Conservation (phyloP, 2,888 invertebrate genomes). For the Stenichneumon culpator region DNA sequence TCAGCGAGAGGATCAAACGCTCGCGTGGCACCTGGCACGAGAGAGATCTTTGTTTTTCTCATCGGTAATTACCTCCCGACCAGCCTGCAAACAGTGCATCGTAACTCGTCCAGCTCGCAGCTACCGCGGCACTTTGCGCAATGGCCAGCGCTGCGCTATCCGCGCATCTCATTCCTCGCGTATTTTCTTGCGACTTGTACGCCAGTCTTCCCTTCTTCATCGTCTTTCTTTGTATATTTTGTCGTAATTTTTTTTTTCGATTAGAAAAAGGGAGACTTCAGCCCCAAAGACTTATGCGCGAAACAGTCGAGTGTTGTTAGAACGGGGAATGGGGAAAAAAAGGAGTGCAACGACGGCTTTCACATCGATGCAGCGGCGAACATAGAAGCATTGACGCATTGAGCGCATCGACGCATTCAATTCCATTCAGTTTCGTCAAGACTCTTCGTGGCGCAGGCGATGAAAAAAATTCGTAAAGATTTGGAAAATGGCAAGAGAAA, state of each 20-base stretch:
- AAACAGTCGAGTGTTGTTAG: conserved; percentile 6
- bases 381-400: background rate
- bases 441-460: background rate
- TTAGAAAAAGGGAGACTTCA: background rate
- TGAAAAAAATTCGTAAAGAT: background rate
- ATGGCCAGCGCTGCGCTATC: conserved; percentile 29
- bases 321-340: background rate
- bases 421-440: conserved; percentile 17
- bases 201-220: conserved; percentile 13
- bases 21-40: conserved; percentile 45
- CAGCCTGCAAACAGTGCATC: conserved; percentile 46
- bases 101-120: conserved; percentile 52
- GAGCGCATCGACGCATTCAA: conserved; percentile 18
- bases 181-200: conserved; percentile 40
- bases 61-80: conserved; percentile 49
- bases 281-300: background rate
- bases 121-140: conserved; percentile 52
- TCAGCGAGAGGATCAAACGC: conserved; percentile 34
- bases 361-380: background rate
- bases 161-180: conserved; percentile 38
- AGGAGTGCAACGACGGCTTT: conserved; percentile 38
- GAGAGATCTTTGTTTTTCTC: conserved; percentile 50
- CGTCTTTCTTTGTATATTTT: background rate
- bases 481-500: background rate
- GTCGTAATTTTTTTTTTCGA: background rate